These are phyloP conservation scores for Metacarcinus magister DNA, from an alignment of 2,888 invertebrate genomes.

Conservation along the genomic window DNA sequence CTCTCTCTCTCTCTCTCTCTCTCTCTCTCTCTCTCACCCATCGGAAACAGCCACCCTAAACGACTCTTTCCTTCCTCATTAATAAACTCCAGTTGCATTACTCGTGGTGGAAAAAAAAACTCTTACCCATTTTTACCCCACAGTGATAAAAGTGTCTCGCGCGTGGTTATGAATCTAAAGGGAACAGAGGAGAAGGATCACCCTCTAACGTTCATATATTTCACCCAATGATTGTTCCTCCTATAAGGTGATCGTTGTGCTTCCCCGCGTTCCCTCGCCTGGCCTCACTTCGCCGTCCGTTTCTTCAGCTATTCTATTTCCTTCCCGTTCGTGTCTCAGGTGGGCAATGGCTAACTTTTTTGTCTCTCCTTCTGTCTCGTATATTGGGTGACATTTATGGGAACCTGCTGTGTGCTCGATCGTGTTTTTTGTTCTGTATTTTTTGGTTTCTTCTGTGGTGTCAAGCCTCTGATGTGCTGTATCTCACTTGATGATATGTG, in stretches of 20 bases:
- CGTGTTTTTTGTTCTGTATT: background rate
- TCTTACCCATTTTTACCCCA: background rate
- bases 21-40: background rate
- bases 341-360: background rate
- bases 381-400: background rate
- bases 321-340: background rate
- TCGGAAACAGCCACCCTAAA: too few relatives aligned
- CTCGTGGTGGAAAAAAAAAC: background rate
- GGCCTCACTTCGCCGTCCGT: background rate
- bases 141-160: background rate
- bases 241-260: background rate
- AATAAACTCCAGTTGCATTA: background rate
- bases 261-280: background rate
- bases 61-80: background rate
- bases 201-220: background rate
- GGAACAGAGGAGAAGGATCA: background rate
- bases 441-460: background rate
- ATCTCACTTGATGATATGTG: background rate
- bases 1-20: conserved; percentile 27
- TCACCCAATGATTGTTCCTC: background rate
- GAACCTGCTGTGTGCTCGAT: background rate
- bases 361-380: background rate
- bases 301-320: background rate
- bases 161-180: background rate
- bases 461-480: background rate